Evolutionary conservation across 2,888 invertebrate genomes (phyloP).

Genomic region (Zaprionus bogoriensis): DNA sequence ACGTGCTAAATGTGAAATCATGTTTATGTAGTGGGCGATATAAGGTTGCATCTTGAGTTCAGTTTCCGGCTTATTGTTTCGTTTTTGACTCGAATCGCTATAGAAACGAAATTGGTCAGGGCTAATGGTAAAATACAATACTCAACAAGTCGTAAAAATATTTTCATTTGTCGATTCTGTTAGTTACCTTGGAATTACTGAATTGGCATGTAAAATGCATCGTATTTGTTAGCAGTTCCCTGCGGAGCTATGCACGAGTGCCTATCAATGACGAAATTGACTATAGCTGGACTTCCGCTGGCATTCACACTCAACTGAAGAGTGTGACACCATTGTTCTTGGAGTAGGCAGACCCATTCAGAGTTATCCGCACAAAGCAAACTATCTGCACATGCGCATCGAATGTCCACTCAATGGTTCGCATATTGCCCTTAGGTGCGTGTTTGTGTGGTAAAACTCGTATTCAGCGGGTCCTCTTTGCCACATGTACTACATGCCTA

Average conservation of each 20-base stretch:
- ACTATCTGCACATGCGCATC: slow-evolving; percentile 64
- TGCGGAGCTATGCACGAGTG: slow-evolving; percentile 71
- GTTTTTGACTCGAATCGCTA: slow-evolving; percentile 2
- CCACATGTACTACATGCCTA: not conserved
- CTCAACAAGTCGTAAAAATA: slow-evolving; percentile 39
- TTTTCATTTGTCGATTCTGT: slow-evolving; percentile 20
- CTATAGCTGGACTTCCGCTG: slow-evolving; percentile 50
- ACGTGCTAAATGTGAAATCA: not conserved
- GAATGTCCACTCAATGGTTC: slow-evolving; percentile 49
- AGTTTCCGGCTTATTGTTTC: slow-evolving; percentile 14
- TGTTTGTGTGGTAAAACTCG: slow-evolving; percentile 11
- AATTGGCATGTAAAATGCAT: slow-evolving; percentile 72
- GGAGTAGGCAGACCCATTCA: slow-evolving; percentile 65
- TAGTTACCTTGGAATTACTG: slow-evolving; percentile 48
- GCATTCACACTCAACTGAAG: slow-evolving; percentile 65
- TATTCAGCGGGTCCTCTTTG: slow-evolving; percentile 6
- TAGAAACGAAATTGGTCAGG: slow-evolving; percentile 42
- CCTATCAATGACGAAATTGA: slow-evolving; percentile 55
- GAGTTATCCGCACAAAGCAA: slow-evolving; percentile 44
- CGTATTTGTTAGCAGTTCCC: slow-evolving; percentile 47
- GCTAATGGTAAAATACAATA: slow-evolving; percentile 20
- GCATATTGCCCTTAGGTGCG: not conserved
- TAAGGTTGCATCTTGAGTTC: not conserved
- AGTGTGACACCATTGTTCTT: slow-evolving; percentile 56
- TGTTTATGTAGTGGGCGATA: not conserved